Conservation (phyloP, 2,113 vertebrate species). For the Scopus umbretta region DNA sequence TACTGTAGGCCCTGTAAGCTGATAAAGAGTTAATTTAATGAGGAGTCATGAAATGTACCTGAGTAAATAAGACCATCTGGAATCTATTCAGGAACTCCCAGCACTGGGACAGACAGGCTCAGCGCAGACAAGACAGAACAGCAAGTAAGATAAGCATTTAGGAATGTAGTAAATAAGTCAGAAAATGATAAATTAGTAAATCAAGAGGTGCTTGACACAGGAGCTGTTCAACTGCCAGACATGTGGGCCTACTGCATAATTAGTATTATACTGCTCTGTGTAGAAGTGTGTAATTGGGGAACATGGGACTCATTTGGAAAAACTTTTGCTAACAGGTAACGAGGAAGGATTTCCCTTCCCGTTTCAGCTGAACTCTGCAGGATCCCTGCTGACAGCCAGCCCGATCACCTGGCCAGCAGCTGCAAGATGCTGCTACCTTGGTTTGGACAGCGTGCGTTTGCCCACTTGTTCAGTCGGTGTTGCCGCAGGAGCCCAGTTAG, state of each 20-base stretch:
- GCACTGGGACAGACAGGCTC: neutral
- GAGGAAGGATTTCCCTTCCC: neutral
- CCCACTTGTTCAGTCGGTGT: neutral
- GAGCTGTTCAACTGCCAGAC: neutral
- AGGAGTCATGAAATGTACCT: neutral
- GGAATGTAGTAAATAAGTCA: neutral
- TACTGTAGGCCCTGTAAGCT: rapidly evolving
- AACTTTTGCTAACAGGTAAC: neutral
- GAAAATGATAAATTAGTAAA: neutral
- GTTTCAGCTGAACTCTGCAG: neutral
- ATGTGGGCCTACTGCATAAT: neutral
- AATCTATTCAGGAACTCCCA: neutral
- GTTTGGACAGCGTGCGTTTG: neutral
- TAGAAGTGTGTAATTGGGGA: neutral
- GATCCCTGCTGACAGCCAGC: neutral
- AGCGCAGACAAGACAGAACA: neutral
- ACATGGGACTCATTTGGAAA: rapidly evolving
- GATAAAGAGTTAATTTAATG: neutral
- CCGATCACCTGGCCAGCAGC: neutral
- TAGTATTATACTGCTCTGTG: neutral
- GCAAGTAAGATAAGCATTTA: neutral
- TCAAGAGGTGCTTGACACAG: neutral
- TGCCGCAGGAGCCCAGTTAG: neutral
- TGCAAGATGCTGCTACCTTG: neutral
- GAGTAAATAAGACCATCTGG: constrained; percentile 13